Percentiles rank a stretch among this genome's conserved stretches.
These are phyloP conservation scores for Gorsachius magnificus DNA, from an alignment of 2,797 vertebrate genomes.

Conservation along the genomic window DNA sequence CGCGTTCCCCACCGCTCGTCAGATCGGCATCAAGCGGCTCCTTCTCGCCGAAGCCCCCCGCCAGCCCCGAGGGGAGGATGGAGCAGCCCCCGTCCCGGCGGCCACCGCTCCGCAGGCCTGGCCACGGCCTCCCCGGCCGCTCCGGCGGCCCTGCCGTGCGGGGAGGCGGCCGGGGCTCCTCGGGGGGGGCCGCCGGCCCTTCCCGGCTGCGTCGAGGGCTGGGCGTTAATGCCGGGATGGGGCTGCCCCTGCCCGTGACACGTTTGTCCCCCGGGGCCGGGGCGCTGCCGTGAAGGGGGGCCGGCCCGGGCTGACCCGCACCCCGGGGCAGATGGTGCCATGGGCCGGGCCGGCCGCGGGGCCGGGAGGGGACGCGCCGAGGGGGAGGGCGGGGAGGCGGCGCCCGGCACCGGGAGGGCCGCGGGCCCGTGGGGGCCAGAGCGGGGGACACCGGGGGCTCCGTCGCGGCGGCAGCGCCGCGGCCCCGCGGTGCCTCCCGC, in stretches of 20 bases:
- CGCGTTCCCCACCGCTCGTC: not conserved
- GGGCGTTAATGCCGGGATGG: not conserved
- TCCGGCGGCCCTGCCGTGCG: not conserved
- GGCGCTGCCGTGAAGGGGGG: not conserved
- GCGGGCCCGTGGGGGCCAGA: too few relatives aligned
- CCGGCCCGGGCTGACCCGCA: not conserved
- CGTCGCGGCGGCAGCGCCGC: too few relatives aligned
- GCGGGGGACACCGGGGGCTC: rapidly evolving
- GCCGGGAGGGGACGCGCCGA: not conserved
- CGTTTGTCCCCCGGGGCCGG: not conserved
- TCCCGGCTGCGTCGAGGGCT: not conserved
- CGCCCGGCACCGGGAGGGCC: not conserved
- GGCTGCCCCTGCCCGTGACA: not conserved
- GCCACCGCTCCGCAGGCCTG: not conserved
- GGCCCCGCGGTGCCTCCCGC: not conserved
- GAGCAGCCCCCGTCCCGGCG: not conserved
- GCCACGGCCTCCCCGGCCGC: not conserved
- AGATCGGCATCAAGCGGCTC: not conserved
- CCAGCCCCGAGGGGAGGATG: not conserved
- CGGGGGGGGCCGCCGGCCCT: not conserved
- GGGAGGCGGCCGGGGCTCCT: not conserved
- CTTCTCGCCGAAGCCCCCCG: not conserved
- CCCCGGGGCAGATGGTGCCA: not conserved
- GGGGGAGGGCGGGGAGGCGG: rapidly evolving
- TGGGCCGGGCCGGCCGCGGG: not conserved